Base-by-base conservation (phyloP, 2,113 vertebrate genomes). In the Gallinago undulata region DNA sequence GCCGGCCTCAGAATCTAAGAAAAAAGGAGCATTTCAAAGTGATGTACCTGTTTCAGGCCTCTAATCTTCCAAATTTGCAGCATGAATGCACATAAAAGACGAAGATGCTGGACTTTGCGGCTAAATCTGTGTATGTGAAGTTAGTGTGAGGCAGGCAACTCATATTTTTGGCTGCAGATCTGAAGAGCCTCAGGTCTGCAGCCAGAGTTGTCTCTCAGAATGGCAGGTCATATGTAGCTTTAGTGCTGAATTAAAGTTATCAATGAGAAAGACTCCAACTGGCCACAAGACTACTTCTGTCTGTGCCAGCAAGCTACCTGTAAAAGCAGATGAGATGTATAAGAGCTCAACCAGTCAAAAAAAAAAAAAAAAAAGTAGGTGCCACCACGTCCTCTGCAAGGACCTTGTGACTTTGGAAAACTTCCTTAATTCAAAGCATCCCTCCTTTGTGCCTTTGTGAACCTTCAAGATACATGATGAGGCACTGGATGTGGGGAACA, bases 391-490 rank as follows among this genome's bases (percentile, higher is more conserved):
- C 48, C 9, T 57, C 35, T 47, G 21, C 30, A 63, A 55, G 9
- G 31, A 23, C 33, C 31, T 45, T 0, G 1, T 53, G 13, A 62
- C 48, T 70, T 31, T 7, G 18, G 35, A 30, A 41, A 19, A 30
- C 24, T 22, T 50, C 11, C n/a, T 56, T 19, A 60, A 80, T 23
- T 27, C 28, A 35, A 48, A 87, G 28, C 16, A 60, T 13, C 28
- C 13, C 17, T 63, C 13, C 22, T 33, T 31, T 62, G 8, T 5
- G 30, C 13, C 22, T 33, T 31, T 62, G 8, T 5, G 30, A 80
- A 69, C 31, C 28, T 56, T 19, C 48, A 64, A 28, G 23, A 10
- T 6, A 27, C 0, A 0, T 2, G 9, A 66, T 8, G 18, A 75
- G 19, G 31, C 9, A 50, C 7, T 15, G n/a, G 25, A 28, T 3